Evolutionary conservation across 2,113 vertebrate genomes (phyloP), one percentile per base, ranked within the genome.

Genomic region (Ciconia stormi): DNA sequence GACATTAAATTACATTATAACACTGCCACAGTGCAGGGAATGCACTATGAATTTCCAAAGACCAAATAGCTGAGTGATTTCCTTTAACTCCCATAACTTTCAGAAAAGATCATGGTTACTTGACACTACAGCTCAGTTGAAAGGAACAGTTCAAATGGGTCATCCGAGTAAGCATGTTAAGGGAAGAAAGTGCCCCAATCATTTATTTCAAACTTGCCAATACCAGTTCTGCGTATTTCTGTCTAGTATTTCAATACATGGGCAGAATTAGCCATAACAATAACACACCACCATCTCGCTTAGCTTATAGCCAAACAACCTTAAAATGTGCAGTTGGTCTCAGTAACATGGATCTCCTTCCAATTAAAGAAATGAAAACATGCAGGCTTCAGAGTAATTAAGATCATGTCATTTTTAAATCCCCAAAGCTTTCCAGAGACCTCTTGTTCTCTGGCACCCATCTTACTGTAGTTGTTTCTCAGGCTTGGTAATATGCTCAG

Each of bases 231-330:
- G 7, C 1, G 1, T 62, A 74, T 87, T 94, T 93, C 53, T 89
- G 56, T 92, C 66, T 81, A 88, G 26, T 91, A 55, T 76, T 91
- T 70, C 16, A 23, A 58, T 92, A 52, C 18, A 72, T 17, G 8
- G n/a, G 40, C 80, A 93, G 86, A 89, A 80, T 67, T 93, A 97
- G 95, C 81, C 90, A 96, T 97, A 97, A 97, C 66, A 97, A 94
- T 86, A 96, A 88, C 58, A 92, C 21, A 71, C 6, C 7, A 2
- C 34, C 86, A 94, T 47, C 38, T 62, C 71, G 66, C 53, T 44
- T 49, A 91, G 44, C 18, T 93, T 80, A 58, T 10, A 85, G 53
- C 10, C 58, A 95, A 96, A 49, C 52, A 85, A 94, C 50, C 71
- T 79, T 36, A 91, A 89, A 90, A 77, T 30, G 18, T 83, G 55